phyloP scores from a whole-genome alignment of 2,113 vertebrate species.

The Catharus fuscescens region DNA sequence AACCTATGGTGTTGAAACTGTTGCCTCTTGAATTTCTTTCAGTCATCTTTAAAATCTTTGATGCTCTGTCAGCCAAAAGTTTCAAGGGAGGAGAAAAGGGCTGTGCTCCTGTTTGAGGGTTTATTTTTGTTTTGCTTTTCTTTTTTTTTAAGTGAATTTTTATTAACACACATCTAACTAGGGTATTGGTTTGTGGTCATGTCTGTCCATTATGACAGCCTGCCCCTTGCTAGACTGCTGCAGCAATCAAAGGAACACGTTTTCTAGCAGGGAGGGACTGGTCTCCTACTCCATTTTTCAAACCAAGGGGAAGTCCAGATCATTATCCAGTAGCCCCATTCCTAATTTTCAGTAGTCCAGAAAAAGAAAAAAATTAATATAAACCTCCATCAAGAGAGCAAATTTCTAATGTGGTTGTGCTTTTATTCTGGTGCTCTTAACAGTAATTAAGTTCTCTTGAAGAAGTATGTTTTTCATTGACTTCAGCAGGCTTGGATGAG shows the following conservation, averaged over 20 bases:
- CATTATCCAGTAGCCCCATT: neutral
- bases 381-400: neutral
- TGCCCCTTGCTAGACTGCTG: neutral
- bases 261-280: neutral
- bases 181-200: rapidly evolving
- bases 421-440: neutral
- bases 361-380: neutral
- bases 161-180: neutral
- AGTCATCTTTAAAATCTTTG: neutral
- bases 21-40: slow-evolving; percentile 20
- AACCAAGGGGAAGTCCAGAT: neutral
- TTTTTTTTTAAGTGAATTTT: neutral
- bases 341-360: neutral
- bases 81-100: neutral
- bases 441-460: neutral
- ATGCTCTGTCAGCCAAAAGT: neutral
- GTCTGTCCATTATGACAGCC: neutral
- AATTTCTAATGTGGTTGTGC: neutral
- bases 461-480: neutral
- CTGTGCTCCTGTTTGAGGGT: neutral
- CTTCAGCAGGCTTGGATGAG: neutral
- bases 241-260: neutral
- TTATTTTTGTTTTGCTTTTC: neutral
- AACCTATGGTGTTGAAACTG: neutral
- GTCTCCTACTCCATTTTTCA: neutral